phyloP scores from a whole-genome alignment of 2,113 vertebrate genomes.

The Pleuronectes platessa region DNA sequence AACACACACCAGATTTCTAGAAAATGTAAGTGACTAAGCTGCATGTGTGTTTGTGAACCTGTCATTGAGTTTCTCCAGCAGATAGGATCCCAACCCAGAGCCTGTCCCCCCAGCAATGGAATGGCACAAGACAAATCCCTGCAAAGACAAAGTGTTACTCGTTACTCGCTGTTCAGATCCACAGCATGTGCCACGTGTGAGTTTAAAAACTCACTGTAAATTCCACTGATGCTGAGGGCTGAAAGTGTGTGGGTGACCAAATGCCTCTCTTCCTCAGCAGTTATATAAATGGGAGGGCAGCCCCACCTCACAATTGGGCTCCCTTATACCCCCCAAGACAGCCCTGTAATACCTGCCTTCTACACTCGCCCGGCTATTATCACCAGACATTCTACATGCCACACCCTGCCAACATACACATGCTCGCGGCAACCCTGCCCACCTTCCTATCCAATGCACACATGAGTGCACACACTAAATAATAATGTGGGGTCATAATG shows the following conservation, averaged over 20 bases:
- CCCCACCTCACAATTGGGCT: constrained; percentile 75
- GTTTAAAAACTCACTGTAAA: constrained; percentile 52
- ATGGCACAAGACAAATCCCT: constrained; percentile 98
- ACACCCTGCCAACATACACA: constrained; percentile 77
- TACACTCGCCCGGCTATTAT: constrained; percentile 73
- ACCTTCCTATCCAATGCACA: constrained; percentile 65
- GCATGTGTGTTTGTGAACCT: constrained; percentile 80
- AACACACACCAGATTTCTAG: background rate
- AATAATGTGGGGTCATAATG: constrained; percentile 77
- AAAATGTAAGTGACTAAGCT: background rate
- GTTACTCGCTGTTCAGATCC: constrained; percentile 26
- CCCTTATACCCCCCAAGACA: constrained; percentile 54
- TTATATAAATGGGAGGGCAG: constrained; percentile 74
- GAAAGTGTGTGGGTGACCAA: constrained; percentile 66
- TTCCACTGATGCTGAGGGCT: constrained; percentile 51
- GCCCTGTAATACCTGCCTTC: constrained; percentile 79
- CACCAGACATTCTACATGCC: constrained; percentile 67
- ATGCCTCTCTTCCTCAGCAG: constrained; percentile 59
- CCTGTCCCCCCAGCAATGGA: constrained; percentile 98
- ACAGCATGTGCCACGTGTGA: constrained; percentile 54
- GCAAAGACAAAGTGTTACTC: constrained; percentile 46
- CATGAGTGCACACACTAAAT: constrained; percentile 68
- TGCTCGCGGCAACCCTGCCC: constrained; percentile 49
- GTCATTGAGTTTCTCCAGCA: constrained; percentile 97
- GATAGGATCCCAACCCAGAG: constrained; percentile 95